Percentiles rank a stretch among this genome's conserved stretches.
phyloP scores from a whole-genome alignment of 2,113 vertebrate species.

The Oreocharis arfaki region DNA sequence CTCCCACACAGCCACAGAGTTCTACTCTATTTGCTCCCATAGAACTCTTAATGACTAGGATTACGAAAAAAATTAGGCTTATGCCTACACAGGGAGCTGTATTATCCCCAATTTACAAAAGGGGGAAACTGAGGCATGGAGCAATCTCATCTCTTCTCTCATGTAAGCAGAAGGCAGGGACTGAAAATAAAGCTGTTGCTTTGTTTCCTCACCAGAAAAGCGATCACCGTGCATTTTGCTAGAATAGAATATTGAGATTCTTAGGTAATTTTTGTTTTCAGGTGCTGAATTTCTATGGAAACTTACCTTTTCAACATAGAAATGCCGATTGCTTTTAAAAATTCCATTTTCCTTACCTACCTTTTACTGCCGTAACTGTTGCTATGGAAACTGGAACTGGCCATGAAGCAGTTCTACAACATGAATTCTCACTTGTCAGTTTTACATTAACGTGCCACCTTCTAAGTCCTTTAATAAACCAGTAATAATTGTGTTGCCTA shows the following conservation, averaged over 20 bases:
- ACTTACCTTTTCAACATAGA: background rate
- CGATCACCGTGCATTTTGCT: background rate
- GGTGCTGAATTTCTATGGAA: background rate
- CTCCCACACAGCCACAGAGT: background rate
- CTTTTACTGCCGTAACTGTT: slow-evolving; percentile 29
- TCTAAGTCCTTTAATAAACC: slow-evolving; percentile 23
- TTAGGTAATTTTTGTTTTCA: background rate
- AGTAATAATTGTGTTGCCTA: slow-evolving; percentile 8
- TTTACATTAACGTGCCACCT: background rate
- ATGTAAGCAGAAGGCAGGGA: background rate
- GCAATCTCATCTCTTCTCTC: background rate
- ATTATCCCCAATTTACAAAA: background rate
- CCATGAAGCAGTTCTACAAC: background rate
- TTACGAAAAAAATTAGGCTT: background rate
- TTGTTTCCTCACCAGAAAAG: background rate
- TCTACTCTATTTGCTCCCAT: background rate
- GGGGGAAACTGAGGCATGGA: background rate
- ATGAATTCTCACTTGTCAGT: slow-evolving; percentile 27
- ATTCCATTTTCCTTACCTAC: slow-evolving; percentile 12
- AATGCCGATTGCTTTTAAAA: slow-evolving; percentile 14
- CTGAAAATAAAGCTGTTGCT: background rate
- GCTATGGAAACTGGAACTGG: slow-evolving; percentile 49
- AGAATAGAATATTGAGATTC: background rate
- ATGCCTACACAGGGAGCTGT: background rate
- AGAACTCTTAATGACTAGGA: background rate